Percentiles rank a stretch among this genome's conserved stretches.
Evolutionary conservation across 1,140 invertebrate genomes (phyloP).

Genomic region (Lepidurus apus): DNA sequence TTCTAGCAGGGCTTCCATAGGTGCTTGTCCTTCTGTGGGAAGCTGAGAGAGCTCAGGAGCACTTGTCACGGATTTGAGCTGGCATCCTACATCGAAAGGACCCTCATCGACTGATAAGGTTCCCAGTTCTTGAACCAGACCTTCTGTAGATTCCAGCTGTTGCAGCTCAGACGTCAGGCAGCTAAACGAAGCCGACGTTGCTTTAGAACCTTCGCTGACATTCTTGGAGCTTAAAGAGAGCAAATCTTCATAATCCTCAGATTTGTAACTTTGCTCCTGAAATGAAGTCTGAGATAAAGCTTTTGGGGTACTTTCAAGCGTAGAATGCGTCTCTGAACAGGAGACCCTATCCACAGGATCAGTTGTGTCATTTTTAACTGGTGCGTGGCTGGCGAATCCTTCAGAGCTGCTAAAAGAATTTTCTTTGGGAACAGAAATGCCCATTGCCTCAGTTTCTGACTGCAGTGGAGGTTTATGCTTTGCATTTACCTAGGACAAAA

Average conservation of each 20-base stretch:
- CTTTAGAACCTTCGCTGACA: not conserved
- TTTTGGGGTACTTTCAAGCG: not conserved
- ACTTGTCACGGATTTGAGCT: not conserved
- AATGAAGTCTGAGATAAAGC: not conserved
- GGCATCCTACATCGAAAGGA: conserved; percentile 4
- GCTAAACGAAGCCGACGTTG: not conserved
- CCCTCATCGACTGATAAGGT: not conserved
- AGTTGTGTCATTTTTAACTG: too few species aligned
- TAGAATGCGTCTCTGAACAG: not conserved
- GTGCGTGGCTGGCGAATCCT: too few species aligned
- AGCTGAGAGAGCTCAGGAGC: not conserved
- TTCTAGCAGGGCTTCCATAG: conserved; percentile 14
- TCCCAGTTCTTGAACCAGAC: not conserved
- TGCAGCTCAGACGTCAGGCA: not conserved
- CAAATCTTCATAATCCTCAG: not conserved
- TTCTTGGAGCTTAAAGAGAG: not conserved
- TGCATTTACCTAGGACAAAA: too few species aligned
- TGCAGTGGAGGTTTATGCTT: too few species aligned
- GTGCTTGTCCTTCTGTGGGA: not conserved
- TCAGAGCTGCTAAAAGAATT: too few species aligned
- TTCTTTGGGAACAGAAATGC: too few species aligned
- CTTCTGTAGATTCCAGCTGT: not conserved
- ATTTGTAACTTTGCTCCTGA: not conserved
- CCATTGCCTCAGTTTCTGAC: too few species aligned
- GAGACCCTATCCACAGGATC: too few species aligned